Evolutionary conservation across 2,113 vertebrate species (phyloP).

Genomic region (Otolemur garnettii): DNA sequence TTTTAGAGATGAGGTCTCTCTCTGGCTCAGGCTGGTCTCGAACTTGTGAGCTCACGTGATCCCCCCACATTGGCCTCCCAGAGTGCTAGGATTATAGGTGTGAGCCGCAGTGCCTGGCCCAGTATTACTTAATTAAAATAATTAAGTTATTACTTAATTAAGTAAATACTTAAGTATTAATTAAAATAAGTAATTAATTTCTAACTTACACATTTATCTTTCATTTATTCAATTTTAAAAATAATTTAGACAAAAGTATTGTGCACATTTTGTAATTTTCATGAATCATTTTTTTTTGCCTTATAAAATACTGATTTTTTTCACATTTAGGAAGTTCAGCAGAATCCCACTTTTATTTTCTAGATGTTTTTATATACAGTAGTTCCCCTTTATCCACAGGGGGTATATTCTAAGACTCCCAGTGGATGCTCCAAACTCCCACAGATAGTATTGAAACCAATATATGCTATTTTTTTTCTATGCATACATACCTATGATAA

Average conservation of each 20-base stretch:
- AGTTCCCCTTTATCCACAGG: neutral
- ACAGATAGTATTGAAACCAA: neutral
- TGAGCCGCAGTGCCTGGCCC: too few species aligned
- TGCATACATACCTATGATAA: neutral
- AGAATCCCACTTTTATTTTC: constrained; percentile 16
- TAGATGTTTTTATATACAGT: neutral
- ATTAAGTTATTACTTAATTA: neutral
- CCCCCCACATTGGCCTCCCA: too few species aligned
- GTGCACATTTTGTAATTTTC: neutral
- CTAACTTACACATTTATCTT: neutral
- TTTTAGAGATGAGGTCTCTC: too few species aligned
- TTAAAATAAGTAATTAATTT: constrained; percentile 49
- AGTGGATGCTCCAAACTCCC: neutral
- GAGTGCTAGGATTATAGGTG: too few species aligned
- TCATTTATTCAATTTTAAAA: constrained; percentile 16
- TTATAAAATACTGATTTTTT: constrained; percentile 30
- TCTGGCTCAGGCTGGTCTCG: too few species aligned
- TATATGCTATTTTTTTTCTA: neutral
- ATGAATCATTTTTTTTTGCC: neutral
- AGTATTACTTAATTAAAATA: neutral
- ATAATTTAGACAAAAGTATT: neutral
- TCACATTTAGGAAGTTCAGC: neutral
- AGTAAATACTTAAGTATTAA: neutral
- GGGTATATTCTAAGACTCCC: neutral
- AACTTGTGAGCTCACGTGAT: too few species aligned